Percentiles rank a stretch among this genome's conserved stretches.
Evolutionary conservation across 1,140 invertebrate genomes (phyloP).

Genomic region (Branchinecta lynchi): DNA sequence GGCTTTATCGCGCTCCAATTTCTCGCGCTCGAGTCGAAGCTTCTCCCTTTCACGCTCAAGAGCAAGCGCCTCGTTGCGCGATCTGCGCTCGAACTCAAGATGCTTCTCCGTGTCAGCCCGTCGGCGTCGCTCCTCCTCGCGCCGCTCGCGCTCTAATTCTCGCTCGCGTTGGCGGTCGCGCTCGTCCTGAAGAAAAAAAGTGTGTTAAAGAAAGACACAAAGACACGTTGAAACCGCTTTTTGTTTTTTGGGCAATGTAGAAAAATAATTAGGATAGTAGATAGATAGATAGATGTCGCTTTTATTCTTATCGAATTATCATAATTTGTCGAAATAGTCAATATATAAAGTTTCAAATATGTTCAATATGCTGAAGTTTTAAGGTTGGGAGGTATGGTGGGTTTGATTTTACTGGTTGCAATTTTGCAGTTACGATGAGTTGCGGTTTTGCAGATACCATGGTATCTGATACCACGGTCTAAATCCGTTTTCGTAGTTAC

Average conservation of each 20-base stretch:
- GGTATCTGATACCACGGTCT: too few species aligned
- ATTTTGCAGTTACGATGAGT: too few species aligned
- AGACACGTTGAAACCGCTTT: constrained; percentile 13
- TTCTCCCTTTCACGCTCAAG: constrained; percentile 60
- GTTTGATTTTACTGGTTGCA: too few species aligned
- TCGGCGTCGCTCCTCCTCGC: constrained; percentile 54
- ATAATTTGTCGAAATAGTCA: too few species aligned
- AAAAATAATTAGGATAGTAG: too few species aligned
- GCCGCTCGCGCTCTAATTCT: constrained; percentile 52
- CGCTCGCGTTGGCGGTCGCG: constrained; percentile 56
- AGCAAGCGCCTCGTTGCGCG: constrained; percentile 58
- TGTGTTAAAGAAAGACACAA: neutral
- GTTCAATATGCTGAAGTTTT: too few species aligned
- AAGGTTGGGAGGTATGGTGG: too few species aligned
- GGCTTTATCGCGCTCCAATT: constrained; percentile 58
- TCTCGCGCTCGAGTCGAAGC: constrained; percentile 53
- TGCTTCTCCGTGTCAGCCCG: constrained; percentile 50
- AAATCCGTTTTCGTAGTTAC: too few species aligned
- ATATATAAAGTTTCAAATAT: too few species aligned
- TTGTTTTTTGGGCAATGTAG: constrained; percentile 20
- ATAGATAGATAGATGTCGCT: too few species aligned
- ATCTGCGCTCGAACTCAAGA: constrained; percentile 56
- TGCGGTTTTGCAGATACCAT: too few species aligned
- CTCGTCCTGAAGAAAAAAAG: constrained; percentile 41
- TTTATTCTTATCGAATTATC: too few species aligned